These are phyloP conservation scores for Anguilla anguilla DNA, from an alignment of 2,797 vertebrate genomes.

Conservation along the genomic window DNA sequence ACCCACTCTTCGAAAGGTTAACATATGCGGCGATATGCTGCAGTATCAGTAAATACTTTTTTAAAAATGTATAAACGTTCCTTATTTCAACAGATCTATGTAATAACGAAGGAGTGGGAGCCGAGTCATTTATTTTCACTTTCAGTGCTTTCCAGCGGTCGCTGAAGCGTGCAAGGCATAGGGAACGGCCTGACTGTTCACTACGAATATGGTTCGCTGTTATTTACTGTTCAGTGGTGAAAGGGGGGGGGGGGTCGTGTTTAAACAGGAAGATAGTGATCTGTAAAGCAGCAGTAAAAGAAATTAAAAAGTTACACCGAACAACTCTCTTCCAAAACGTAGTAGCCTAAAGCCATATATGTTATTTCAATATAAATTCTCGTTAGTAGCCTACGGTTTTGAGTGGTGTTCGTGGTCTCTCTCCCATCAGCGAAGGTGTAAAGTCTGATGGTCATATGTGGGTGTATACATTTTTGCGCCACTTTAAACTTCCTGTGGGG, in stretches of 20 bases:
- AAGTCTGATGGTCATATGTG: background rate
- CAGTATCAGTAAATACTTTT: background rate
- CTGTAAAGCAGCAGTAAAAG: background rate
- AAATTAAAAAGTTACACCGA: background rate
- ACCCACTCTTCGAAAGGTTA: background rate
- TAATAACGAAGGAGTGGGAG: background rate
- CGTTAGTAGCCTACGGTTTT: background rate
- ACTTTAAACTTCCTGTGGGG: conserved; percentile 11
- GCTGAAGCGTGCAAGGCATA: background rate
- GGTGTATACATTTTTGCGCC: conserved; percentile 16
- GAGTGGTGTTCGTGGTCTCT: background rate
- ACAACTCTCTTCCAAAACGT: background rate
- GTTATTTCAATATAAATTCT: background rate
- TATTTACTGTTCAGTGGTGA: conserved; percentile 31
- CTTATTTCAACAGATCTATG: background rate
- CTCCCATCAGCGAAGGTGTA: background rate
- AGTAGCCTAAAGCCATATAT: background rate
- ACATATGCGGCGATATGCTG: background rate
- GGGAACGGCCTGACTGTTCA: conserved; percentile 14
- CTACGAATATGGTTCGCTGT: conserved; percentile 11
- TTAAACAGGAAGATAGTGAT: conserved; percentile 18
- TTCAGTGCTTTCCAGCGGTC: conserved; percentile 16
- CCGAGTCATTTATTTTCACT: conserved; percentile 31
- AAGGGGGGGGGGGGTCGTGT: conserved; percentile 2
- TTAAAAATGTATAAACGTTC: background rate